Base-by-base conservation (phyloP, 2,113 vertebrate species). In the Corynorhinus townsendii region DNA sequence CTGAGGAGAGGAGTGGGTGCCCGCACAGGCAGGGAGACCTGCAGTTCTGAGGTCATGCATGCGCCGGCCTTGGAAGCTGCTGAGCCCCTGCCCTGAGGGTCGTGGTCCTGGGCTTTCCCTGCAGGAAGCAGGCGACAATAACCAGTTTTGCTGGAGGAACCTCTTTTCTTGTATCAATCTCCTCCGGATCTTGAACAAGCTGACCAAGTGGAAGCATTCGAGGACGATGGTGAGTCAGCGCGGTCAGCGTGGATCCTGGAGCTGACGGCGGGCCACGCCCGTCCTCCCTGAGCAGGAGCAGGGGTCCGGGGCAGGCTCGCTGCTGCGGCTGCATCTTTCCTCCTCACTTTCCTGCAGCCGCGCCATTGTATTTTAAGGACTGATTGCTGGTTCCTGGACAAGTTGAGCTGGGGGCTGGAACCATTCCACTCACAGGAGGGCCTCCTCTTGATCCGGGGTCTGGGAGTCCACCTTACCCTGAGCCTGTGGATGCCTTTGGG, bases 191-290 rank as follows among this genome's bases (percentile, higher is more conserved):
- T 98, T 99, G 35, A 99, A 99, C 98, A 99, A 99, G 94, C 99
- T 99, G 95, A 99, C 99, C 47, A 99, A 99, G 96, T 99, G 99
- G 99, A 99, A 99, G 80, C 99, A 99, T 94, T 99, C 99, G 30
- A 99, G 99, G 94, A 99, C 99, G 14, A 99, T 99, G 99, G 99
- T 99, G 97, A 98, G 98, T 92, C 43, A 26, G 17, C 11, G 4
- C 22, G 0, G 20, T 0, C 4, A 35, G 69, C 11, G 15, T 7
- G 33, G 9, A 7, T 4, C 35, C 16, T 11, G 5, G 81, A 28
- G 52, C 45, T 77, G 33, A 5, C 68, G 33, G 79, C 52, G 40
- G 16, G 33, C 9, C 33, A 4, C 0, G 2, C 22, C 15, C 0
- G 0, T 24, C 9, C 11, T 62, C 71, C 38, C 22, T 15, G 49